Base-by-base conservation (phyloP, 2,113 vertebrate species). In the Semnornis frantzii region DNA sequence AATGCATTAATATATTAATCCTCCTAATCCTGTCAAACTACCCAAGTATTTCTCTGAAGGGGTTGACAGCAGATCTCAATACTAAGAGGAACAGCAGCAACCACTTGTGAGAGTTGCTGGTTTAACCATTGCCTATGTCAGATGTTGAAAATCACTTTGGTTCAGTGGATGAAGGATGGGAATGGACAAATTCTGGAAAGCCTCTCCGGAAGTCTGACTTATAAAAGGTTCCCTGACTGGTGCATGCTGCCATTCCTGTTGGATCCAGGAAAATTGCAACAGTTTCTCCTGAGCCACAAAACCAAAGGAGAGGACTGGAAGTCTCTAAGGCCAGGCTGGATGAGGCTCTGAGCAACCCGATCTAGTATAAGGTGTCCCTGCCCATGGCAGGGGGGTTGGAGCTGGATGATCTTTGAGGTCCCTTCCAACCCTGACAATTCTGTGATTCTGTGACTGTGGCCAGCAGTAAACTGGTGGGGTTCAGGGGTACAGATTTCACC, bases 1-100 rank as follows among this genome's bases (percentile, higher is more conserved):
- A 98, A 97, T 94, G 92, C 95, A 95, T 97, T 97, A 97, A 96
- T 96, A 87, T 90, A 97, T 97, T 98, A 98, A 98, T 98, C 96
- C 93, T 85, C 88, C 91, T 98, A 98, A 98, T 98, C 96, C 96
- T 96, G 96, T 97, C 96, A 95, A 97, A 97, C 95, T 96, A 96
- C 87, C 91, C 70, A 66, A 94, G 92, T 92, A 85, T 95, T 83
- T 77, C 54, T 39, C 30, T 69, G 73, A 15, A 30, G 86, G 88
- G 60, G 88, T 82, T 85, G 91, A 94, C 92, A 68, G 90, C 66
- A 86, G 69, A 82, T 90, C 82, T 89, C 85, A 8, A 17, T 19
- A 50, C 58, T 84, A 50, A 74, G 70, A 55, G 63, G 54, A 87
- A 37, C 1, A 60, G 54, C 44, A 81, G 71, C 65, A 74, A 15